Evolutionary conservation across 1,140 invertebrate species (phyloP).

Genomic region (Panulirus ornatus): DNA sequence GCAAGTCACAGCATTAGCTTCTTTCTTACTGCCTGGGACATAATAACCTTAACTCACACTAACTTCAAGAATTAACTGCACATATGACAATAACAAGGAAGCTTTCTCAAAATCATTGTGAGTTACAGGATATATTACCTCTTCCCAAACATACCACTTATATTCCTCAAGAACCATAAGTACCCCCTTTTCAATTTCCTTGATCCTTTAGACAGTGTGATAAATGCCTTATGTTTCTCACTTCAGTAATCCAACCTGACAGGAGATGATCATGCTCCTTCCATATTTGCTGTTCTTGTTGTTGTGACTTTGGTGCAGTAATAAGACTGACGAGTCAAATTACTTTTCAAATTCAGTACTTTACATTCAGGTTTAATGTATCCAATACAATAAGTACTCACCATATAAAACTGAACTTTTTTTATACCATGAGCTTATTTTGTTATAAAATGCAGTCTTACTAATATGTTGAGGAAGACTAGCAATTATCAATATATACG

Average conservation of each 20-base stretch:
- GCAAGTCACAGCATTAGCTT: constrained; percentile 35
- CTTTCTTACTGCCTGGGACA: neutral
- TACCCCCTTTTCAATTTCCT: neutral
- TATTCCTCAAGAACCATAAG: neutral
- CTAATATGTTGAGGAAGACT: constrained; percentile 41
- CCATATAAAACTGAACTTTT: constrained; percentile 13
- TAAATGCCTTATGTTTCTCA: neutral
- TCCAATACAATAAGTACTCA: neutral
- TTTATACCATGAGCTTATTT: neutral
- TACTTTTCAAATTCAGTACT: neutral
- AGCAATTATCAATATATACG: constrained; percentile 35
- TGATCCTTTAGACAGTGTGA: neutral
- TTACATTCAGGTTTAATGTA: constrained; percentile 9
- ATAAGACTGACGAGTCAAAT: neutral
- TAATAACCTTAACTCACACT: constrained; percentile 6
- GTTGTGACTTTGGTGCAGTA: neutral
- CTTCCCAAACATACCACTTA: neutral
- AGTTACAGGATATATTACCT: neutral
- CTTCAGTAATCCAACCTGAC: neutral
- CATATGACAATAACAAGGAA: neutral
- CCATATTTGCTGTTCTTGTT: no score
- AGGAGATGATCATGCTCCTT: neutral
- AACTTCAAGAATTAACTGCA: neutral
- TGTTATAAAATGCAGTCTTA: constrained; percentile 47
- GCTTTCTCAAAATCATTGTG: neutral